phyloP scores from a whole-genome alignment of 2,113 vertebrate genomes.

The Lipotes vexillifer region DNA sequence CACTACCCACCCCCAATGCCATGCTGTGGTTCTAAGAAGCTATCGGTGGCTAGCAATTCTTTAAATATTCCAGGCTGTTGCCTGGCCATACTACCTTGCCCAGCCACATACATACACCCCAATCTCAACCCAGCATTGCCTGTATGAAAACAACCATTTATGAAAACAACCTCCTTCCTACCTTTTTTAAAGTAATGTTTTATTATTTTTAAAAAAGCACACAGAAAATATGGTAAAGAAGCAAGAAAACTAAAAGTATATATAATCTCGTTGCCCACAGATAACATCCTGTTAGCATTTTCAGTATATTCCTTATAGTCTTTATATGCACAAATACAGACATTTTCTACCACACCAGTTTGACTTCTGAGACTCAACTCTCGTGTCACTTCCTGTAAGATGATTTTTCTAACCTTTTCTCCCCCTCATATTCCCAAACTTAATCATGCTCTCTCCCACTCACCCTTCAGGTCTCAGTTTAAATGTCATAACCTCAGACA shows the following conservation, averaged over 20 bases:
- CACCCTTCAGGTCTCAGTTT: neutral
- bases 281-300: neutral
- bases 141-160: neutral
- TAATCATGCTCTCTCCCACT: conserved; percentile 15
- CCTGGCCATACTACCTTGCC: neutral
- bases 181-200: neutral
- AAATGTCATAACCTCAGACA: conserved; percentile 22
- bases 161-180: neutral
- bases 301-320: neutral
- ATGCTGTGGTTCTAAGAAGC: neutral
- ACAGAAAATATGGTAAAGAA: neutral
- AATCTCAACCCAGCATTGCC: neutral
- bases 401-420: conserved; percentile 38
- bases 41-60: neutral
- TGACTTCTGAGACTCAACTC: neutral
- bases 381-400: conserved; percentile 10
- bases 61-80: neutral
- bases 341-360: neutral
- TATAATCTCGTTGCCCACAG: neutral
- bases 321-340: neutral
- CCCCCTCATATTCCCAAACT: neutral
- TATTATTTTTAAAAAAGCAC: neutral
- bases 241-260: neutral
- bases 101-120: too few species aligned
- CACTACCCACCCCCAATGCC: neutral